These are phyloP conservation scores for Oscheius sp. DNA, from an alignment of 2,888 invertebrate genomes.

Conservation along the genomic window DNA sequence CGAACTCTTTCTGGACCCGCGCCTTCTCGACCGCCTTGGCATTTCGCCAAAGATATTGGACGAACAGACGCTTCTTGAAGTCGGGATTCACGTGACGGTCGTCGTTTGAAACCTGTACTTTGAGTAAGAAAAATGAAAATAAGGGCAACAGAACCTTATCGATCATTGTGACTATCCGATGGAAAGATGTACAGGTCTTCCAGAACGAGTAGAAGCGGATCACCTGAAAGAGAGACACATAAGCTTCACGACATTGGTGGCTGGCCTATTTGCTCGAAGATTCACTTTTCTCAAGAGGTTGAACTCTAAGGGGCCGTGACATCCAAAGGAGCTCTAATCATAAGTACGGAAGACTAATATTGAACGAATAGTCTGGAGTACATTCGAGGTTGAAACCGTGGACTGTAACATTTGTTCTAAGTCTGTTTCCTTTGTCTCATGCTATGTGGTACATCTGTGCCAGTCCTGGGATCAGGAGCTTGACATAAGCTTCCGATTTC, in stretches of 20 bases:
- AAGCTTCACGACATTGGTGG: conserved; percentile 6
- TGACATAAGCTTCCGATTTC: no score
- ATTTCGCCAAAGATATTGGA: conserved; percentile 73
- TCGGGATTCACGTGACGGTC: conserved; percentile 47
- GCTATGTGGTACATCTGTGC: no score
- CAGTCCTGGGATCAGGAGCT: no score
- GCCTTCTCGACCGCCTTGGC: conserved; percentile 72
- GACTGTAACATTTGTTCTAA: no score
- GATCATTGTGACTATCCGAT: conserved; percentile 73
- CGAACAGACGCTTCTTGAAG: conserved; percentile 71
- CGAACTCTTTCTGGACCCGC: conserved; percentile 72
- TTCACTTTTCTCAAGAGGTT: no score
- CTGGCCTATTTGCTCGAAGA: neutral
- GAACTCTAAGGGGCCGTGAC: no score
- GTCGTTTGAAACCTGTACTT: conserved; percentile 36
- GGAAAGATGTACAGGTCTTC: conserved; percentile 73
- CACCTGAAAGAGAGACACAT: conserved; percentile 46
- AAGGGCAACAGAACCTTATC: conserved; percentile 56
- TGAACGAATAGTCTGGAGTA: no score
- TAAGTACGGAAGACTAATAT: no score
- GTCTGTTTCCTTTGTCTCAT: neutral
- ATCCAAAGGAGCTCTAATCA: no score
- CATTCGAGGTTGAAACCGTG: no score
- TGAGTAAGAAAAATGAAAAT: neutral
- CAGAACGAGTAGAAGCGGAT: conserved; percentile 73